Conservation (phyloP, 1,140 invertebrate species). For the Diabrotica undecimpunctata region DNA sequence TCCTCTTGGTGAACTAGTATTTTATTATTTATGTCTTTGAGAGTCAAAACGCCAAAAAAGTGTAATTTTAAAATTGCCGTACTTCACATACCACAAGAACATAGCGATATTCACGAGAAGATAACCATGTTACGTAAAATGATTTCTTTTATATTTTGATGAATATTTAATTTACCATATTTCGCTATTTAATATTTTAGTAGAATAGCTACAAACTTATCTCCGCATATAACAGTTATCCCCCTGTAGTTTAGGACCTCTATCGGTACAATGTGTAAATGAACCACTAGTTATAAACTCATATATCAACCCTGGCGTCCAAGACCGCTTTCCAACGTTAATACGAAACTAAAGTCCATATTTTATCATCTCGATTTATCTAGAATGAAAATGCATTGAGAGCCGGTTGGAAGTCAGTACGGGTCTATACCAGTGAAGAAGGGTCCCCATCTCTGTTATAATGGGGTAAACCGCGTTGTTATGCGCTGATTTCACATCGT, state of each 20-base stretch:
- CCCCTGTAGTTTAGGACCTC: no score
- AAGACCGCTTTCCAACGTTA: conserved; percentile 40
- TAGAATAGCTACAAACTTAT: no score
- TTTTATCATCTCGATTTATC: conserved; percentile 48
- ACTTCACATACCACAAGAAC: no score
- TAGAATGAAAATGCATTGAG: conserved; percentile 38
- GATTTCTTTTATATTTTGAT: no score
- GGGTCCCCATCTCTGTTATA: conserved; percentile 38
- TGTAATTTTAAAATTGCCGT: no score
- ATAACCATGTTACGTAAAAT: no score
- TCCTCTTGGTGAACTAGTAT: no score
- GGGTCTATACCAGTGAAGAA: conserved; percentile 31
- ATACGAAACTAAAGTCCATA: conserved; percentile 45
- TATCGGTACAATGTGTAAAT: conserved; percentile 11
- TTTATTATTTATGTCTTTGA: no score
- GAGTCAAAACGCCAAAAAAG: no score
- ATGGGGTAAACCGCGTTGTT: conserved; percentile 48
- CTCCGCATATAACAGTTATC: neutral
- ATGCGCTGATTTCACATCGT: conserved; percentile 46
- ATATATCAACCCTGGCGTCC: conserved; percentile 39
- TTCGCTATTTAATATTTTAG: no score
- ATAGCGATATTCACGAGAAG: no score
- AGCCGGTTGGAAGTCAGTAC: conserved; percentile 30
- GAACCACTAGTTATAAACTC: conserved; percentile 39
- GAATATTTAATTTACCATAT: no score